phyloP scores from a whole-genome alignment of 2,888 invertebrate genomes.

The Drosophila tripunctata region DNA sequence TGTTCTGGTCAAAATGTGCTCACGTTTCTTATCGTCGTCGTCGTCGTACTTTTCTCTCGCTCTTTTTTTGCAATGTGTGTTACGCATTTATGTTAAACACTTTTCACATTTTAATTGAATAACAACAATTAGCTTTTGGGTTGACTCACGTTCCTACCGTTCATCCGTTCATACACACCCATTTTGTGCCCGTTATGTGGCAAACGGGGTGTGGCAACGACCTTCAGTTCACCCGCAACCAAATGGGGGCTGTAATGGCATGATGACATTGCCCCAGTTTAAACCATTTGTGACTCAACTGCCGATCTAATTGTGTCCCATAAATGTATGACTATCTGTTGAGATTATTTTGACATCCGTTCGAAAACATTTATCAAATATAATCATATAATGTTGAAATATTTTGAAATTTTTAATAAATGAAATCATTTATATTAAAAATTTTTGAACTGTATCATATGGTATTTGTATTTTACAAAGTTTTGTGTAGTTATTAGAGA shows the following conservation, averaged over 20 bases:
- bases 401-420: background rate
- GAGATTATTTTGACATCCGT: conserved; percentile 2
- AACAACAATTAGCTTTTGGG: conserved; percentile 40
- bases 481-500: too few relatives aligned
- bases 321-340: conserved; percentile 10
- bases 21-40: background rate
- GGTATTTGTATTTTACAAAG: too few relatives aligned
- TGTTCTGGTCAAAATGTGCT: conserved; percentile 1
- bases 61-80: conserved; percentile 14
- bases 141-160: conserved; percentile 34
- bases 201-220: conserved; percentile 22
- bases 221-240: conserved; percentile 16
- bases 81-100: conserved; percentile 41
- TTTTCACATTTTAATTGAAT: conserved; percentile 49
- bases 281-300: conserved; percentile 33
- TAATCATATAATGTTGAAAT: background rate
- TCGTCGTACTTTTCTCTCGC: background rate
- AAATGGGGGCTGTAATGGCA: conserved; percentile 19
- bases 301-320: conserved; percentile 8
- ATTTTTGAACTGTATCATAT: too few relatives aligned
- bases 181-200: conserved; percentile 2
- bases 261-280: conserved; percentile 39
- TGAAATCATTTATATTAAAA: too few relatives aligned
- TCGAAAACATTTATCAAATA: background rate
- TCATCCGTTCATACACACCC: conserved; percentile 37